These are phyloP conservation scores for Artibeus lituratus DNA, from an alignment of 2,797 vertebrate genomes.

Conservation along the genomic window DNA sequence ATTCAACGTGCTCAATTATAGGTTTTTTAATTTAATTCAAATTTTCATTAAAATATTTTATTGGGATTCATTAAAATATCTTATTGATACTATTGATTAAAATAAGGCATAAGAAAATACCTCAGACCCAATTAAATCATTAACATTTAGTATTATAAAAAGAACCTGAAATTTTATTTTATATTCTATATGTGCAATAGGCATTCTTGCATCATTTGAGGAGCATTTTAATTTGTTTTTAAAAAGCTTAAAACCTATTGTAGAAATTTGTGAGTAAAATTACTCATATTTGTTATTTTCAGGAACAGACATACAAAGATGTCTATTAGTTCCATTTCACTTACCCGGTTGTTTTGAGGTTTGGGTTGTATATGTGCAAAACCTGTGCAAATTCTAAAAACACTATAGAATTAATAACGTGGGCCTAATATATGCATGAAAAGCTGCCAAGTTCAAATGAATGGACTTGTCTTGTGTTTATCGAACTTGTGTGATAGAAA, in stretches of 20 bases:
- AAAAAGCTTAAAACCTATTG: neutral
- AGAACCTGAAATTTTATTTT: neutral
- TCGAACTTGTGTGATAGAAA: neutral
- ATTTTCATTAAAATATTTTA: conserved; percentile 2
- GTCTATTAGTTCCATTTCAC: neutral
- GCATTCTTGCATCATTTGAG: neutral
- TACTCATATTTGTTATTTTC: neutral
- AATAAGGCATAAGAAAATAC: neutral
- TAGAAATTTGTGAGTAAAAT: neutral
- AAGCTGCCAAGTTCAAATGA: neutral
- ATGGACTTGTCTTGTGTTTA: neutral
- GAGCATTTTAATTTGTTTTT: conserved; percentile 13
- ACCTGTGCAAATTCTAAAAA: neutral
- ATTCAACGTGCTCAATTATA: neutral
- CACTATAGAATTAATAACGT: neutral
- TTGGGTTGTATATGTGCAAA: neutral
- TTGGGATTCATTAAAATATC: no score
- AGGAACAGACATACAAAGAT: neutral
- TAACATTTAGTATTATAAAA: neutral
- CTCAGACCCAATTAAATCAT: neutral
- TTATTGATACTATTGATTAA: neutral
- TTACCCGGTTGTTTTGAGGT: neutral
- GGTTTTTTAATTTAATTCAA: neutral
- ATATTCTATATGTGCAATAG: neutral
- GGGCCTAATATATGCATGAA: neutral